Base-by-base conservation (phyloP, 2,797 vertebrate species). In the Aeoliscus strigatus region DNA sequence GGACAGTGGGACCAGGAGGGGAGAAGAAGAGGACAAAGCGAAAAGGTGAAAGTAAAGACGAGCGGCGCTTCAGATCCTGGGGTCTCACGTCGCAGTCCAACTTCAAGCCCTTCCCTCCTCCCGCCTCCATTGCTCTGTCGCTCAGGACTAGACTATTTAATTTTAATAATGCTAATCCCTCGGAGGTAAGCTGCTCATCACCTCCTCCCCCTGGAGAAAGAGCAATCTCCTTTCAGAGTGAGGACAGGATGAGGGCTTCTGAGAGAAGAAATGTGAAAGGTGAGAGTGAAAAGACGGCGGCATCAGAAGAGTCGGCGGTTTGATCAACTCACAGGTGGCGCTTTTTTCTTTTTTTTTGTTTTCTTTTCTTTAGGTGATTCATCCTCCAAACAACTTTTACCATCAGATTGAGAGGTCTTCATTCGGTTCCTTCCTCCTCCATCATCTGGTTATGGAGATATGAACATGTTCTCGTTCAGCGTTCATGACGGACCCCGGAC, bases 121-220 rank as follows among this genome's bases (percentile, higher is more conserved):
- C 53, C n/a, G 37, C 56, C 66, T 70, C 74, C 80, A 84, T 79
- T 80, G 76, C 75, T 77, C 81, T 83, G 82, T 86, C 83, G 83
- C 80, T 86, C 82, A 87, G 80, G 81, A 81, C 81, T 77, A 75
- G 77, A 79, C 62, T 64, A 73, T 85, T 85, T 86, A 73, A 81
- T 84, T 86, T 84, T 84, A 87, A 83, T 86, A 84, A 81, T 70
- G 57, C 75, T 86, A 86, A 86, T 86, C 80, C 77, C 70, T 76
- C 72, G 66, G 75, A 79, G 73, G 77, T 81, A 81, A 85, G 76
- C 71, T 77, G 75, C 79, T 84, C 80, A 82, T 84, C 82, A 86
- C 75, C 66, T 49, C 65, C 39, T 68, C 60, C 50, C 47, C 61
- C 56, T 63, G 47, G 70, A 52, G 61, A 63, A 45, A 73, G 65